A percentile compares a stretch with the other conserved stretches of the same genome.
These are phyloP conservation scores for Drosophila mettleri DNA, from an alignment of 2,888 invertebrate genomes.

Conservation along the genomic window DNA sequence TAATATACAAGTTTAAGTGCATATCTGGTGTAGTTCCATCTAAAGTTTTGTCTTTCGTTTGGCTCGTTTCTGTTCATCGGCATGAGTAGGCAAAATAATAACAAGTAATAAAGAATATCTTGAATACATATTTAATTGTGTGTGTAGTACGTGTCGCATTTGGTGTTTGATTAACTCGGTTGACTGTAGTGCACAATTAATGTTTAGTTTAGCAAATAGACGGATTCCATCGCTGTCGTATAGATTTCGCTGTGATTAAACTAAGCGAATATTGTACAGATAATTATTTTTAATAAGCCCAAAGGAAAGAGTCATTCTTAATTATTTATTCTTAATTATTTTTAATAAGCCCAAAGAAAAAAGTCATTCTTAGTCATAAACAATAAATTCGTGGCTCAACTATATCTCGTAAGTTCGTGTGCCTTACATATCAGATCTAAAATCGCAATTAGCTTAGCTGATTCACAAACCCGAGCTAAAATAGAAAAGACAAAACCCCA, in stretches of 20 bases:
- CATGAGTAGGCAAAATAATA: neutral
- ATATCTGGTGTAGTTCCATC: neutral
- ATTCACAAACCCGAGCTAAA: too few relatives aligned
- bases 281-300: neutral
- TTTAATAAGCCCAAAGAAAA: neutral
- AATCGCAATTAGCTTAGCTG: too few relatives aligned
- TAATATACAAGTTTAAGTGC: neutral
- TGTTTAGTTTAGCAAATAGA: neutral
- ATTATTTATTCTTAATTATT: neutral
- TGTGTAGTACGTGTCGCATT: neutral
- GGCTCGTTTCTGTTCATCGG: conserved; percentile 3
- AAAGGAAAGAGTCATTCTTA: neutral
- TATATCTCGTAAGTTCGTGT: neutral
- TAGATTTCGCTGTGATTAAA: neutral
- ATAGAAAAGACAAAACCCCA: too few relatives aligned
- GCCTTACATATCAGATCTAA: too few relatives aligned
- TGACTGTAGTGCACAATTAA: neutral
- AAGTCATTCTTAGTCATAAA: neutral
- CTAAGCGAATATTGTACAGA: neutral
- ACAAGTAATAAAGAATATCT: neutral
- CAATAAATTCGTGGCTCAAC: neutral
- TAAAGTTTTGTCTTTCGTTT: neutral
- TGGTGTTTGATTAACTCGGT: conserved; percentile 8
- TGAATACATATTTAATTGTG: neutral
- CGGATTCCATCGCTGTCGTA: too few relatives aligned